Evolutionary conservation across 2,113 vertebrate species (phyloP), one percentile per base, ranked within the genome.

Genomic region (Labeo rohita): DNA sequence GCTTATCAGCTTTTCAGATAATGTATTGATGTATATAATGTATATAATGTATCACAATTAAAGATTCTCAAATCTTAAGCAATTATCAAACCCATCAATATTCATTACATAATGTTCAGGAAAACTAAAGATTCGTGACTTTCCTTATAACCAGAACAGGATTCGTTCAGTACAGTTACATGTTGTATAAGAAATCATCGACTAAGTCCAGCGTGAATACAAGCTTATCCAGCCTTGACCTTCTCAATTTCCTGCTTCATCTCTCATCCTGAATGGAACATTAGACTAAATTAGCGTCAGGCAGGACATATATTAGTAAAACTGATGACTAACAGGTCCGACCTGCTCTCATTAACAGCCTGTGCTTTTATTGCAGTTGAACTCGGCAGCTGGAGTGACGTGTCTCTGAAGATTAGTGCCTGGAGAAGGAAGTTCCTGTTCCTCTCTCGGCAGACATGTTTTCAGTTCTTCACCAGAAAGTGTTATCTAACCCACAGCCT

Each of bases 401-500:
- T 43, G 72, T 47, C 43, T 83, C 54, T 82, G 47, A 4, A 75
- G 61, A 90, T 87, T 85, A 61, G 84, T 47, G 18, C n/a, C 39
- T 86, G 52, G 12, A 50, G 39, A 76, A 86, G 56, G 86, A 82
- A 56, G 11, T n/a, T 68, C 23, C 68, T 49, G 59, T 85, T 50
- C 61, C 36, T 81, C 21, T 72, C 6, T 50, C 45, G 21, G 36
- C 74, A 78, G 77, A 90, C 84, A 84, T 52, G 9, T 81, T 79
- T 70, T 84, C 49, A 83, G 56, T 80, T 87, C 50, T 77, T 89
- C 73, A 83, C 74, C 63, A 85, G 78, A 81, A 86, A 87, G 43
- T 74, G 85, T 91, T 91, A 86, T 84, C 87, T 85, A 92, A 90
- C 85, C 2, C 39, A 84, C 72, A 91, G 85, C 79, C 23, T 85